These are phyloP conservation scores for Mormyrops boulengeri DNA, from an alignment of 2,797 vertebrate genomes.

Conservation along the genomic window DNA sequence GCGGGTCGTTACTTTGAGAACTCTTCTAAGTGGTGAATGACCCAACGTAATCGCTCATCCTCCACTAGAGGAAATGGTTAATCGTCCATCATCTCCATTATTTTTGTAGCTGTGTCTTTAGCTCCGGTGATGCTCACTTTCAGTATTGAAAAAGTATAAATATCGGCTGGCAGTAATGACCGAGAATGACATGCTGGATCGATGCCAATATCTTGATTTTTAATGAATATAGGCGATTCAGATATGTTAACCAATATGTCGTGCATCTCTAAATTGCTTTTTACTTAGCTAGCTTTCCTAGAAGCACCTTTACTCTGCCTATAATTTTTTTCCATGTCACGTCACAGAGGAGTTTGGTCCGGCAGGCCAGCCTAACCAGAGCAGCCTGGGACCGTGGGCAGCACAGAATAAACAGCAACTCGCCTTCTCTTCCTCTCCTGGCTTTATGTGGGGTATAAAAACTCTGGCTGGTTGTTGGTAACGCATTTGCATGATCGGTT, in stretches of 20 bases:
- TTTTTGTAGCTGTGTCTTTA: background rate
- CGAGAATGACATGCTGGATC: background rate
- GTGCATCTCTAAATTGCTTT: background rate
- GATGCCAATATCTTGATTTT: background rate
- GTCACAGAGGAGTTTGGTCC: background rate
- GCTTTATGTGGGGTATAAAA: constrained; percentile 1
- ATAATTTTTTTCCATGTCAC: constrained; percentile 8
- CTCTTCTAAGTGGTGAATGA: background rate
- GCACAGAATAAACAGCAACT: constrained; percentile 7
- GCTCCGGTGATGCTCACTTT: background rate
- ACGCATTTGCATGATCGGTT: constrained; percentile 37
- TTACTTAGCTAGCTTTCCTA: constrained; percentile 24
- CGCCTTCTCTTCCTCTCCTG: constrained; percentile 4
- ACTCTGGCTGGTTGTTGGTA: constrained; percentile 16
- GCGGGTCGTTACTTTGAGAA: background rate
- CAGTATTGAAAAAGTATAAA: background rate
- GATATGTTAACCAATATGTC: background rate
- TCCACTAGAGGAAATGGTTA: background rate
- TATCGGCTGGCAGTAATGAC: background rate
- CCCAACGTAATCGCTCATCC: background rate
- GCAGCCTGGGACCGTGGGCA: background rate
- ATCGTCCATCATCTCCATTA: background rate
- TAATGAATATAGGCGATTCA: background rate
- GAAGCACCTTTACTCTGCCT: constrained; percentile 50
- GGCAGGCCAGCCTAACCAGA: background rate